These are phyloP conservation scores for Leptobrachium ailaonicum DNA, from an alignment of 2,113 vertebrate genomes.

Conservation along the genomic window DNA sequence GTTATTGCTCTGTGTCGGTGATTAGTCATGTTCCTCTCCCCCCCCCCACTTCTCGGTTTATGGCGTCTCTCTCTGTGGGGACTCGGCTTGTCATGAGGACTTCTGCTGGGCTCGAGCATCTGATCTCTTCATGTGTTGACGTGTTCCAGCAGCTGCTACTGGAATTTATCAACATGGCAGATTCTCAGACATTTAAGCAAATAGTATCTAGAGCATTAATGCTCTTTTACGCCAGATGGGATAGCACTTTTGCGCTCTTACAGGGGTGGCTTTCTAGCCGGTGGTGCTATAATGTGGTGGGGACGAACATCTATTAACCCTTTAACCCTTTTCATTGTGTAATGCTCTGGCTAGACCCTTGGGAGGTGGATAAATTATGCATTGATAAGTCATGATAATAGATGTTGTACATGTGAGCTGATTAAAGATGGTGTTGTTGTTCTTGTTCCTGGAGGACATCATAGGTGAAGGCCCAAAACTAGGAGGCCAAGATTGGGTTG, in stretches of 20 bases:
- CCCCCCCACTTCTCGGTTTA: slow-evolving; percentile 41
- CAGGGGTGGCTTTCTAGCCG: slow-evolving; percentile 17
- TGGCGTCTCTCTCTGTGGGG: slow-evolving; percentile 42
- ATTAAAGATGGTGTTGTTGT: too few relatives aligned
- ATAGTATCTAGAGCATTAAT: slow-evolving; percentile 46
- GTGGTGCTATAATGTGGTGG: slow-evolving; percentile 4
- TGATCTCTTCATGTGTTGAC: slow-evolving; percentile 49
- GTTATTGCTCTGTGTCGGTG: slow-evolving; percentile 35
- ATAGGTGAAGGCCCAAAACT: too few relatives aligned
- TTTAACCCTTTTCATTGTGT: not conserved
- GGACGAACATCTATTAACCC: not conserved
- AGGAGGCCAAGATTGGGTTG: too few relatives aligned
- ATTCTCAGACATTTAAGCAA: slow-evolving; percentile 47
- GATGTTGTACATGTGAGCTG: too few relatives aligned
- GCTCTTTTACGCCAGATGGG: slow-evolving; percentile 36
- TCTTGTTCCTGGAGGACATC: too few relatives aligned
- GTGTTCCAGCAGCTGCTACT: slow-evolving; percentile 49
- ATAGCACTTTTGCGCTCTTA: slow-evolving; percentile 23
- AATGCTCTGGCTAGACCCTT: not conserved
- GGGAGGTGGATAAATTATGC: not conserved
- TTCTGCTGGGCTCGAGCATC: slow-evolving; percentile 36
- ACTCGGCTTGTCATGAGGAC: slow-evolving; percentile 43
- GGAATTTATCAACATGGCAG: slow-evolving; percentile 50
- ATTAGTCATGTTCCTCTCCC: slow-evolving; percentile 37
- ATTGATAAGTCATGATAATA: not conserved